Evolutionary conservation across 1,140 invertebrate genomes (phyloP), one percentile per base, ranked within the genome.

Genomic region (Venustaconcha ellipsiformis): DNA sequence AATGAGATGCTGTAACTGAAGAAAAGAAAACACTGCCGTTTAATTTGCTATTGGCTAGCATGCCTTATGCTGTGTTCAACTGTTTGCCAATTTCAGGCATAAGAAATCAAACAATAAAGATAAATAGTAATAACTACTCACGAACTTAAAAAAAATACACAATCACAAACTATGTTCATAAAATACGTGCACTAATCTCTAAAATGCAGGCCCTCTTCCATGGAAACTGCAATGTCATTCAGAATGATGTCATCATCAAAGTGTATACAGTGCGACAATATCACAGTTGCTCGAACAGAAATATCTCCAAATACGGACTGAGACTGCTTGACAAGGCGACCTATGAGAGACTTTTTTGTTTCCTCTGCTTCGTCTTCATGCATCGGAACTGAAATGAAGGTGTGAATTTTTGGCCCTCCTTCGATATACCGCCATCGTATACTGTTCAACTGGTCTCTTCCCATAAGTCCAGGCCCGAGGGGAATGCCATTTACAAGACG

Each of bases 401-500:
- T 85, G 30, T 82, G 80, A 13, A 72, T 70, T 18, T 74, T 71
- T 57, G 75, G 64, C 13, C 75, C 74, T 58, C 85, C 83, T 80
- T 87, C 85, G 3, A 87, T 37, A 48, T 82, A 83, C 11, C 82
- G 78, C 85, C 84, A 87, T n/a, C 78, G 76, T 57, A 87, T 83
- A 20, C 68, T 74, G 15, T 72, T 58, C 20, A 83, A 60, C 64
- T 87, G 80, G 30, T 81, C 74, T 8, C 73, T 58, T 17, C 80
- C 79, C 72, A 87, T 80, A 23, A 78, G 63, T 18, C 85, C 85
- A 0, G 85, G 83, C 3, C 84, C 85, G 0, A 87, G 78, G 17
- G 84, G 85, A 64, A 87, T 85, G n/a, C 81, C 84, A 65, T 87
- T 85, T 4, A 87, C 65, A 13, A 87, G 75, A 18, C 84, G 74